phyloP scores from a whole-genome alignment of 2,888 invertebrate species.

The Pheosia gnoma region DNA sequence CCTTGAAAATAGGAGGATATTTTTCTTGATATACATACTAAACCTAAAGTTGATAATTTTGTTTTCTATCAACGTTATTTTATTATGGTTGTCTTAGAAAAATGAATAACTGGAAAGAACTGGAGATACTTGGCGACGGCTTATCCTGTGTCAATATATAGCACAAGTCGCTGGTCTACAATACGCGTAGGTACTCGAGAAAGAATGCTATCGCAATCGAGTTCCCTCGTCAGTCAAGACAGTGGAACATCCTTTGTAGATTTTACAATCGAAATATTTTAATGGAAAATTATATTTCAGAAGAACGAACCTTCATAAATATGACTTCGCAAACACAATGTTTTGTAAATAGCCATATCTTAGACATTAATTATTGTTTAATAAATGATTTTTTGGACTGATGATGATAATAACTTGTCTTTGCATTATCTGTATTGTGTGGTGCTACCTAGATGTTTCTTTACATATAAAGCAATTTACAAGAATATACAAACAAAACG shows the following conservation, averaged over 20 bases:
- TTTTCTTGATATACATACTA: too few relatives aligned
- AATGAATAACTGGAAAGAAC: too few relatives aligned
- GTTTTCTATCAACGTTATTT: too few relatives aligned
- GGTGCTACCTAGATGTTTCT: neutral
- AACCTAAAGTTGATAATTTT: too few relatives aligned
- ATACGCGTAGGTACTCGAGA: neutral
- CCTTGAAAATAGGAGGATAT: too few relatives aligned
- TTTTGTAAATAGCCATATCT: neutral
- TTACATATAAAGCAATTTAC: too few relatives aligned
- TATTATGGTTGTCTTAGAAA: too few relatives aligned
- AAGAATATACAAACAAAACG: too few relatives aligned
- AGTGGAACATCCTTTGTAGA: slow-evolving; percentile 20
- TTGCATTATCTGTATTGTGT: neutral
- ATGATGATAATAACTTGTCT: neutral
- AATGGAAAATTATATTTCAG: slow-evolving; percentile 1
- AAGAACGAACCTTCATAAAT: neutral
- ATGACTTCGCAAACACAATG: neutral
- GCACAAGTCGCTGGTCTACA: neutral
- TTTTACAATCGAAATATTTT: slow-evolving; percentile 11
- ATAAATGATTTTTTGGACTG: neutral
- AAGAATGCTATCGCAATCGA: slow-evolving; percentile 32
- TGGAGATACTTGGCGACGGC: too few relatives aligned
- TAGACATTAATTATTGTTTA: neutral
- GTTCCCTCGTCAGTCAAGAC: slow-evolving; percentile 25
- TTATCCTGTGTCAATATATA: neutral